Base-by-base conservation (phyloP, 2,888 invertebrate genomes). In the Epicampocera succincta region DNA sequence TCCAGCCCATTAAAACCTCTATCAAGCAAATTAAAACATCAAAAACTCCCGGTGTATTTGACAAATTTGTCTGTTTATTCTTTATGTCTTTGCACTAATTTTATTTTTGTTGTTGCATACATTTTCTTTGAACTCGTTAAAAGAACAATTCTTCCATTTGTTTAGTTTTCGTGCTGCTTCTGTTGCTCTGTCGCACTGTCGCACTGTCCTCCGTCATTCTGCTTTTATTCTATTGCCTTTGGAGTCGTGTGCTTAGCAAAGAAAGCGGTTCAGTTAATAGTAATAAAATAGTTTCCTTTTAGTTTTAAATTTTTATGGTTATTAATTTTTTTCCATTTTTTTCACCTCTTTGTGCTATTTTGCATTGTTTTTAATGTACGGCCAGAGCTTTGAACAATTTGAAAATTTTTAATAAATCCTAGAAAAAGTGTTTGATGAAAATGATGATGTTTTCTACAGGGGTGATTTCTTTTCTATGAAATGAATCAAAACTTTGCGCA, bases 311-410 rank as follows among this genome's bases (percentile, higher is more conserved):
- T 42, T 54, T 3, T 38, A 21, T 52, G 25, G 40, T 63, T 42
- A 42, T 61, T 29, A 29, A 25, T 73, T 46, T 48, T 46, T 50
- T 46, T 40, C 50, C n/a, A 0, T 9, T 52, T 40, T 29, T 17
- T 25, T 2, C 25, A 33, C 33, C 3, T 5, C 9, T 33, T 33
- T 75, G 75, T 50, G 48, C 15, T 38, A 54, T 17, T 65, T 21
- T 65, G 15, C 21, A 73, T 63, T 63, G 63, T 21, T 46, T 61
- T 44, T 12, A 63, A 19, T 42, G 42, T 52, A 63, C 48, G 21
- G 60, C 72, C 66, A 81, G 60, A 68, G 61, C 73, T 77, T 77
- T 77, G 63, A 68, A 68, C 50, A 72, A 72, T 73, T 77, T 77
- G 68, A 69, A 73, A 81, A 73, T 48, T 54, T 66, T 68, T 72